Base-by-base conservation (phyloP, 2,113 vertebrate genomes). In the Herpetotheres cachinnans region DNA sequence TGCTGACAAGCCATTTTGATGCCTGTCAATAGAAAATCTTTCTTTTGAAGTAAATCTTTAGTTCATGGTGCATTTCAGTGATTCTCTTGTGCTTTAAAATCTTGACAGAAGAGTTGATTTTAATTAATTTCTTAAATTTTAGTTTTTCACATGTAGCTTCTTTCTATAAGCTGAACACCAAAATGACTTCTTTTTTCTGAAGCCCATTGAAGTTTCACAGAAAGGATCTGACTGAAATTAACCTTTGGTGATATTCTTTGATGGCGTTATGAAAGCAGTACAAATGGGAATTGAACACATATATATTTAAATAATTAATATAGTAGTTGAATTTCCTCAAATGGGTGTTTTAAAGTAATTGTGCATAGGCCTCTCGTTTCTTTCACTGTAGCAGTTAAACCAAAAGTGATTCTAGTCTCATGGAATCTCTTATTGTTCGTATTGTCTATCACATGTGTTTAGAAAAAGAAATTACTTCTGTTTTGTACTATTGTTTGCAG, bases 401-500 rank as follows among this genome's bases (percentile, higher is more conserved):
- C 47, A 47, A 10, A 55, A 62, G 50, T 19, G 55, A 49, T 83
- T 73, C 50, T 29, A 22, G 12, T 42, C 50, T 34, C 34, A 16
- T 25, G 49, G 34, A 19, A 61, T 77, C 34, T 84, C 34, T 67
- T 56, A 19, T 11, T 79, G 13, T 62, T 74, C 25, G 47, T 55
- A 34, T 85, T 80, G 55, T 90, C 65, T 82, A 5, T 74, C 24
- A 36, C 13, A 19, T 4, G 1, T 46, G 29, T 74, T 78, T 36
- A 50, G 70, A 59, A 62, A 81, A 89, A 81, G 11, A 73, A 77
- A 88, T 67, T 30, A 42, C n/a, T 94, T 86, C 40, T 91, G 27
- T 63, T 81, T 90, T 93, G 34, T 83, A 7, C 77, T 82, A 1
- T 90, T 90, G 38, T 44, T 95, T 98, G 58, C 92, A 98, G 98